Evolutionary conservation across 2,888 invertebrate genomes (phyloP).

Genomic region (Syrphus vitripennis): DNA sequence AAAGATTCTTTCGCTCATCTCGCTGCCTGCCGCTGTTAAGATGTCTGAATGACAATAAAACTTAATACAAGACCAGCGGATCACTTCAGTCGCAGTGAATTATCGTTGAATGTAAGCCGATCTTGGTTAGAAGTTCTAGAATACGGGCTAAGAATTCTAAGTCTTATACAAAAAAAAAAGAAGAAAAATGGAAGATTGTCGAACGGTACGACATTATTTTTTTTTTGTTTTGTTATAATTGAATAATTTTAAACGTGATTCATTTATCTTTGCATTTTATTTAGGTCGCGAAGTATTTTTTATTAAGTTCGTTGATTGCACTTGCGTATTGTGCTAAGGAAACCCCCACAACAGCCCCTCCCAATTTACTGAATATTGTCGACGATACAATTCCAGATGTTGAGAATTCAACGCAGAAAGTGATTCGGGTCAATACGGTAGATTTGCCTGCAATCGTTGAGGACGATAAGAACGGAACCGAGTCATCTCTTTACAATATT

Average conservation of each 20-base stretch:
- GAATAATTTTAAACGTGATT: background rate
- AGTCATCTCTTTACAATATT: constrained; percentile 77
- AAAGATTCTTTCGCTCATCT: constrained; percentile 54
- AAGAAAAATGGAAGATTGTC: constrained; percentile 46
- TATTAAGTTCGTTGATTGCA: constrained; percentile 33
- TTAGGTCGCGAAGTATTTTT: constrained; percentile 51
- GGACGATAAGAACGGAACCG: constrained; percentile 72
- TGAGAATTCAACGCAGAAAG: constrained; percentile 76
- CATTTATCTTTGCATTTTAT: constrained; percentile 10
- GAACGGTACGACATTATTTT: constrained; percentile 20
- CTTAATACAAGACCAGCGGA: constrained; percentile 74
- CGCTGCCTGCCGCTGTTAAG: background rate
- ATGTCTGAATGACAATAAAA: constrained; percentile 73
- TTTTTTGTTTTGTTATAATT: background rate
- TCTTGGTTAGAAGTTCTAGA: constrained; percentile 27
- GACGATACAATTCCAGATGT: constrained; percentile 77
- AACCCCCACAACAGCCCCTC: background rate
- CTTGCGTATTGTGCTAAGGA: constrained; percentile 28
- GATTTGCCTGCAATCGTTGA: constrained; percentile 74
- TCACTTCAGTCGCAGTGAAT: constrained; percentile 75
- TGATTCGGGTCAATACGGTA: constrained; percentile 77
- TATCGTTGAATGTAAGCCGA: constrained; percentile 73
- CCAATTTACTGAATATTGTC: constrained; percentile 72
- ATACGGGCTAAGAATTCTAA: constrained; percentile 36
- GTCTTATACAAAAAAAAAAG: constrained; percentile 41